Percentiles rank a stretch among this genome's conserved stretches.
These are phyloP conservation scores for Scopus umbretta DNA, from an alignment of 2,113 vertebrate species.

Conservation along the genomic window DNA sequence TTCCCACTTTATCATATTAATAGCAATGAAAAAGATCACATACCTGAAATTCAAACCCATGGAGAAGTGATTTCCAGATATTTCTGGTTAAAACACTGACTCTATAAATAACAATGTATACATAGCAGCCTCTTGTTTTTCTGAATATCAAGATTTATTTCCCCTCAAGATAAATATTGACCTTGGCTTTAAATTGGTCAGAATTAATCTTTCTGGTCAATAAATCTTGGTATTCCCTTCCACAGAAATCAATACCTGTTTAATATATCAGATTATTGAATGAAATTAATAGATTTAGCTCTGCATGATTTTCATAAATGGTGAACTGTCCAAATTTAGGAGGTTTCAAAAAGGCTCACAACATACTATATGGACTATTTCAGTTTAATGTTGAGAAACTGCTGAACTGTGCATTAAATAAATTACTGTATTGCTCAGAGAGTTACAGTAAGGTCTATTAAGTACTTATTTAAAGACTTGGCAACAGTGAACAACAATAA, in stretches of 20 bases:
- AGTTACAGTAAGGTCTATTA: slow-evolving; percentile 58
- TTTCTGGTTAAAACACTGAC: background rate
- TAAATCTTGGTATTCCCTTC: slow-evolving; percentile 30
- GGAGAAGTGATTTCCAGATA: background rate
- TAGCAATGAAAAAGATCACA: background rate
- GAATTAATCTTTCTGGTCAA: slow-evolving; percentile 21
- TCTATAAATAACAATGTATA: background rate
- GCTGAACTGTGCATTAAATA: slow-evolving; percentile 43
- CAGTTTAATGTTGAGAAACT: slow-evolving; percentile 22
- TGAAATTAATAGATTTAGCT: background rate
- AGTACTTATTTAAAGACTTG: slow-evolving; percentile 63
- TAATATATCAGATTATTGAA: slow-evolving; percentile 16
- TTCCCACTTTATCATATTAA: background rate
- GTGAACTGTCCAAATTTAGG: background rate
- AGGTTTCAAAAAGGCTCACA: background rate
- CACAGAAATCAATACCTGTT: background rate
- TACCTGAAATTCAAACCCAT: background rate
- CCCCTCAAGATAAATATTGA: background rate
- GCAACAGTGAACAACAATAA: slow-evolving; percentile 59
- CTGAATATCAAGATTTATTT: background rate
- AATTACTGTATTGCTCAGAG: slow-evolving; percentile 52
- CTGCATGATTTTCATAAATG: background rate
- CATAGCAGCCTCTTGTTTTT: background rate
- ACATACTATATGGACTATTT: background rate
- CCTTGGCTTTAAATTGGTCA: slow-evolving; percentile 23